Evolutionary conservation across 2,113 vertebrate genomes (phyloP).

Genomic region (Odocoileus hemionus): DNA sequence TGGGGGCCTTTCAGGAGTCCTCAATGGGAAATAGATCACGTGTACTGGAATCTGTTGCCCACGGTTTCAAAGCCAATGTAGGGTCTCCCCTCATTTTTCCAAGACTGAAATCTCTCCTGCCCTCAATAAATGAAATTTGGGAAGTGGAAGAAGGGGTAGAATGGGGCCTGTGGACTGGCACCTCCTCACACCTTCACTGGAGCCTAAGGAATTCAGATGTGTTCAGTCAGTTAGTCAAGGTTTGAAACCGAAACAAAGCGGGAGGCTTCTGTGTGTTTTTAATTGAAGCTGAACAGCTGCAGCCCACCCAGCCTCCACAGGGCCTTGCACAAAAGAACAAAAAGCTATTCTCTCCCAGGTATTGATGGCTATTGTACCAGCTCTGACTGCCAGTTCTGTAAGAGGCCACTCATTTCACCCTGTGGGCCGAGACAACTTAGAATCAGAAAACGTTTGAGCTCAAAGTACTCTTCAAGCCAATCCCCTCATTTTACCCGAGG

Average conservation of each 20-base stretch:
- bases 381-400: not conserved
- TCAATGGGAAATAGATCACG: not conserved
- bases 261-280: constrained; percentile 2
- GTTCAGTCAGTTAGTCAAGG: not conserved
- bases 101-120: not conserved
- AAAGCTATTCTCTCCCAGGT: not conserved
- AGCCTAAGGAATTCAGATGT: not conserved
- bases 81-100: not conserved
- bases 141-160: not conserved
- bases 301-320: not conserved
- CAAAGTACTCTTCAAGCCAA: not conserved
- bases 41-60: not conserved
- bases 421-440: not conserved
- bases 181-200: not conserved
- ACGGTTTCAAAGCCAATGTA: not conserved
- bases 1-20: not conserved
- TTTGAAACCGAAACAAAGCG: constrained; percentile 1
- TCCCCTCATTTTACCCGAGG: not conserved
- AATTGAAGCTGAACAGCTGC: constrained; percentile 17
- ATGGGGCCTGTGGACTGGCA: not conserved
- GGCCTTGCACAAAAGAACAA: not conserved
- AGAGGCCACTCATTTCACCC: not conserved
- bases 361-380: not conserved
- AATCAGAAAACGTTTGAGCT: not conserved
- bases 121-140: not conserved